Evolutionary conservation across 1,140 invertebrate genomes (phyloP), one percentile per base, ranked within the genome.

Genomic region (Gryllus bimaculatus): DNA sequence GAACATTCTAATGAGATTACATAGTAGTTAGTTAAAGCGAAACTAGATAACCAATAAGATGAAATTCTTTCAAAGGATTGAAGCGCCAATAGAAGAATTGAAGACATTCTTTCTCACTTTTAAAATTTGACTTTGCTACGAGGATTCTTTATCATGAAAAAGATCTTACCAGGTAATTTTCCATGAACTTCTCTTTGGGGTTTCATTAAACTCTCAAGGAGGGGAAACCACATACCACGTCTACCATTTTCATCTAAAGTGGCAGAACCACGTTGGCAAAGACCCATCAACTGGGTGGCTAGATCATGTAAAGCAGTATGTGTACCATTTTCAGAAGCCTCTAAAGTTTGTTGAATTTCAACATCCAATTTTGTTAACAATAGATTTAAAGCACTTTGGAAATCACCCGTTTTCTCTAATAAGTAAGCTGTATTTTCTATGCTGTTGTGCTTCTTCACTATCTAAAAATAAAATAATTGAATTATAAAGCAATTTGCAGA

Each of bases 351-450:
- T 6, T 21, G 66, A 21, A 39, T 49, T 39, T 81, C 47, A 49
- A 85, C 80, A 18, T 81, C 47, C 73, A 85, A 81, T 66, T 82
- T 80, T n/a, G 81, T 75, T 48, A 83, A 21, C 79, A 86, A 81
- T 12, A 85, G 79, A 20, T 84, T 84, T 82, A 89, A 89, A 8
- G 89, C 88, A 81, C 85, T 87, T 74, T 85, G 83, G 77, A 88
- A 85, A 81, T 90, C 86, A 26, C 89, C 88, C 47, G 86, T 85
- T 81, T 88, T 88, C 82, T 91, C 90, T 48, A 90, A 82, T 10
- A 91, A 81, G 81, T 85, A 90, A 0, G 88, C 88, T 75, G 85
- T 86, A 47, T 88, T 88, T 78, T 90, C 88, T 18, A 85, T 85
- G 48, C 87, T 80, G 76, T 87, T 85, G 79, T 87, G 83, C 78